These are phyloP conservation scores for Chionomys nivalis DNA, from an alignment of 2,113 vertebrate genomes.

Conservation along the genomic window DNA sequence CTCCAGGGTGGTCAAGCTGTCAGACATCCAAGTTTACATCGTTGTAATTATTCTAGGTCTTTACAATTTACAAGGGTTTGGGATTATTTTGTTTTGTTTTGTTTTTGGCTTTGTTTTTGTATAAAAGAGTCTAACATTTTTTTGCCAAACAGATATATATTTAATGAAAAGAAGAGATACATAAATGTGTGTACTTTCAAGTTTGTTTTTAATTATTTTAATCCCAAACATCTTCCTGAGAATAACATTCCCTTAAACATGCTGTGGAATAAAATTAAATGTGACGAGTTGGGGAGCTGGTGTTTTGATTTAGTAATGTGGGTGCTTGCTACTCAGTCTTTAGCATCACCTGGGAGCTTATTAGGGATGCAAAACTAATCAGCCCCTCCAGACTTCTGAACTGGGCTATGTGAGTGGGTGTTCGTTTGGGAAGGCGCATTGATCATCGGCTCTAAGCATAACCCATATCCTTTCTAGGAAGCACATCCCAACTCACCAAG, in stretches of 20 bases:
- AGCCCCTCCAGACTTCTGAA: not conserved
- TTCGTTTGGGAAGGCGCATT: not conserved
- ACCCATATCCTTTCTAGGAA: not conserved
- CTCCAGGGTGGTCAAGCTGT: conserved; percentile 70
- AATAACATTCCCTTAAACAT: conserved; percentile 81
- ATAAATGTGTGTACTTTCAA: conserved; percentile 84
- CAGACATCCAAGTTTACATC: conserved; percentile 82
- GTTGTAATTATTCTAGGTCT: conserved; percentile 81
- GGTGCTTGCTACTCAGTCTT: not conserved
- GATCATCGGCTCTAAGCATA: not conserved
- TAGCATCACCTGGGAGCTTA: not conserved
- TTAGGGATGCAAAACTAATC: not conserved
- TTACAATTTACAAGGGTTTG: conserved; percentile 81
- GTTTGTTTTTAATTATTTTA: conserved; percentile 87
- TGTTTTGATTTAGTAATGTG: conserved; percentile 77
- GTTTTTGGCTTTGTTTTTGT: conserved; percentile 82
- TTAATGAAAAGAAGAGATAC: conserved; percentile 87
- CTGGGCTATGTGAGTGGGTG: not conserved
- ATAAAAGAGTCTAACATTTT: conserved; percentile 87
- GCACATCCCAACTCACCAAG: not conserved
- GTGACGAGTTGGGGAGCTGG: conserved; percentile 80
- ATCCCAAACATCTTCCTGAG: conserved; percentile 82
- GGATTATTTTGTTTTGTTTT: conserved; percentile 71
- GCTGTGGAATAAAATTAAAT: conserved; percentile 88
- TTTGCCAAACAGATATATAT: conserved; percentile 87